Conservation (phyloP, 35 echinoderm and acorn worm genomes). For the Apostichopus japonicus region DNA sequence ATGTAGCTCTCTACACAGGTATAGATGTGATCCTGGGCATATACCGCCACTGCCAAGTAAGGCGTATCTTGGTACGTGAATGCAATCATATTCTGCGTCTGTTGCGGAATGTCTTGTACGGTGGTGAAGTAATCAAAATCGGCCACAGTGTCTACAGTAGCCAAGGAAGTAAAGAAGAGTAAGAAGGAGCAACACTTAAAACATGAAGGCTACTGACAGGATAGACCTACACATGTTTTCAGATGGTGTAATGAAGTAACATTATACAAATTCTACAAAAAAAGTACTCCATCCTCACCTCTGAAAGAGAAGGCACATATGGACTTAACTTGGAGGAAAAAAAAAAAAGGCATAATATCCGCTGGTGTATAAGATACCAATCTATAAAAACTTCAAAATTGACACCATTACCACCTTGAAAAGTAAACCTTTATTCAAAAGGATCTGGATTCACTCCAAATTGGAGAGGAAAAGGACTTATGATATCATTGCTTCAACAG, state of each 20-base stretch:
- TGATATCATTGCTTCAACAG: too few relatives aligned
- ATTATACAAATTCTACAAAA: neutral
- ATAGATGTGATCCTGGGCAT: conserved; percentile 34
- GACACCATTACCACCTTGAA: too few relatives aligned
- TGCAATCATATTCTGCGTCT: conserved; percentile 34
- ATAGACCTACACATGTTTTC: neutral
- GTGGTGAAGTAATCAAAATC: conserved; percentile 38
- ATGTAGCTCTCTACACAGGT: conserved; percentile 27
- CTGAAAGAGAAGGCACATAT: neutral
- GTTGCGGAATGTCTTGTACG: neutral
- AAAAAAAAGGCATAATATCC: neutral
- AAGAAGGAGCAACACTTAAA: neutral
- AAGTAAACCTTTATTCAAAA: too few relatives aligned
- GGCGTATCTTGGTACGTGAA: neutral
- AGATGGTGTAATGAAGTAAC: neutral
- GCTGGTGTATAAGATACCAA: too few relatives aligned
- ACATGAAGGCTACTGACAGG: neutral
- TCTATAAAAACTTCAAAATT: too few relatives aligned
- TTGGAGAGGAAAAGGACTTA: too few relatives aligned
- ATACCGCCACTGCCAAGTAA: conserved; percentile 28
- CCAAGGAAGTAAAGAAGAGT: too few relatives aligned
- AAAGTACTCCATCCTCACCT: neutral
- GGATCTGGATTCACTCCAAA: too few relatives aligned
- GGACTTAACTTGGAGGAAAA: too few relatives aligned
- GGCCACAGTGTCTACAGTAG: neutral